phyloP scores from a whole-genome alignment of 2,797 vertebrate species.

The Cichlasoma orientale region DNA sequence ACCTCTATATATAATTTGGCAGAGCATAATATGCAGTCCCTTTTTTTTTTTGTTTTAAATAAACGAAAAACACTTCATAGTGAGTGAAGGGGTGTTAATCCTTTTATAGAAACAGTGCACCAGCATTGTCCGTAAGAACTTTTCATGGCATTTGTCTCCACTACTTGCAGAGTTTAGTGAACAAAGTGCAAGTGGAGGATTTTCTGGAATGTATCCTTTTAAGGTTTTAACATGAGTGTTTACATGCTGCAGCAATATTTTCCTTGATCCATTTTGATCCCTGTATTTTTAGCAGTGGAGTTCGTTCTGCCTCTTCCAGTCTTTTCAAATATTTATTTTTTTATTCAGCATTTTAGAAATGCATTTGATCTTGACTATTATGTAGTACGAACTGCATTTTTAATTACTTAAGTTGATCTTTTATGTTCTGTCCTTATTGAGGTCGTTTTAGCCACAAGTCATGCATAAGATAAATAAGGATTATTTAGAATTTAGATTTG shows the following conservation, averaged over 20 bases:
- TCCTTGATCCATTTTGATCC: not conserved
- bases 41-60: too few species aligned
- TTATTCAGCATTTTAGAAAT: not conserved
- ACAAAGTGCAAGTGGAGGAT: not conserved
- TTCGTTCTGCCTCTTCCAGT: not conserved
- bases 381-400: not conserved
- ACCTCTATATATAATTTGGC: not conserved
- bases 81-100: not conserved
- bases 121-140: not conserved
- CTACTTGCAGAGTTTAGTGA: not conserved
- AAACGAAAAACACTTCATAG: not conserved
- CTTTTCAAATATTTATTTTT: not conserved
- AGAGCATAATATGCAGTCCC: not conserved
- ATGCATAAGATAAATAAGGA: not conserved
- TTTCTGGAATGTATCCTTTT: conserved; percentile 9
- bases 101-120: not conserved
- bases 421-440: not conserved
- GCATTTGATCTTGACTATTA: not conserved
- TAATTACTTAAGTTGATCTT: too few species aligned
- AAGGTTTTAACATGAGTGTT: conserved; percentile 1
- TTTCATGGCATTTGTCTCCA: not conserved
- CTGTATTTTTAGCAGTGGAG: not conserved
- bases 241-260: not conserved
- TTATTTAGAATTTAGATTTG: not conserved
- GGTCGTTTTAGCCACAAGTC: not conserved